These are phyloP conservation scores for Aphyosemion australe DNA, from an alignment of 2,113 vertebrate species.

Conservation along the genomic window DNA sequence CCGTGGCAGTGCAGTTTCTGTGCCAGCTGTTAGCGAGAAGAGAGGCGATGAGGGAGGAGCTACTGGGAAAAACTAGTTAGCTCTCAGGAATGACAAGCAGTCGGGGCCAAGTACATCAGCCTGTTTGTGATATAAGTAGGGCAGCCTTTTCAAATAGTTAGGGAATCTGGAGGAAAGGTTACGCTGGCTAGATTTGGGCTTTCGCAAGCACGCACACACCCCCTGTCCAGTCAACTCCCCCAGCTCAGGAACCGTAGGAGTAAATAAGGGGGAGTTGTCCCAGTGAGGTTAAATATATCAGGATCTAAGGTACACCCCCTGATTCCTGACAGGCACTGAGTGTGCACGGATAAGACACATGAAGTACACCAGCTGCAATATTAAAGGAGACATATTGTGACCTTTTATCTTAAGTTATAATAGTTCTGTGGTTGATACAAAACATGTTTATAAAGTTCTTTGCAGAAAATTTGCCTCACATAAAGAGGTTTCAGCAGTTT, in stretches of 20 bases:
- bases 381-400: not conserved
- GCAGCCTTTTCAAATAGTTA: constrained; percentile 56
- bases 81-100: constrained; percentile 60
- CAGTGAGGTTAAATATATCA: constrained; percentile 69
- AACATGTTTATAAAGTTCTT: too few relatives aligned
- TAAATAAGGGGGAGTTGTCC: constrained; percentile 47
- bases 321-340: constrained; percentile 25
- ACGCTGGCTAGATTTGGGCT: constrained; percentile 60
- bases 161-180: constrained; percentile 78
- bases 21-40: constrained; percentile 43
- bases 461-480: too few relatives aligned
- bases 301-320: constrained; percentile 44
- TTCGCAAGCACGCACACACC: constrained; percentile 49
- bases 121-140: constrained; percentile 72
- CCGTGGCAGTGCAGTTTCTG: constrained; percentile 27
- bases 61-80: constrained; percentile 41
- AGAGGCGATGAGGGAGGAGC: constrained; percentile 45
- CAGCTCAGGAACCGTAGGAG: constrained; percentile 48
- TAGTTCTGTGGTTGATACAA: too few relatives aligned
- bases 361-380: not conserved
- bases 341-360: constrained; percentile 12
- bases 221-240: constrained; percentile 54
- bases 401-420: too few relatives aligned
- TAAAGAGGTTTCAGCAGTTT: too few relatives aligned
- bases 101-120: constrained; percentile 46